Conservation (phyloP, 2,888 invertebrate genomes). For the Cremastinae sp. region DNA sequence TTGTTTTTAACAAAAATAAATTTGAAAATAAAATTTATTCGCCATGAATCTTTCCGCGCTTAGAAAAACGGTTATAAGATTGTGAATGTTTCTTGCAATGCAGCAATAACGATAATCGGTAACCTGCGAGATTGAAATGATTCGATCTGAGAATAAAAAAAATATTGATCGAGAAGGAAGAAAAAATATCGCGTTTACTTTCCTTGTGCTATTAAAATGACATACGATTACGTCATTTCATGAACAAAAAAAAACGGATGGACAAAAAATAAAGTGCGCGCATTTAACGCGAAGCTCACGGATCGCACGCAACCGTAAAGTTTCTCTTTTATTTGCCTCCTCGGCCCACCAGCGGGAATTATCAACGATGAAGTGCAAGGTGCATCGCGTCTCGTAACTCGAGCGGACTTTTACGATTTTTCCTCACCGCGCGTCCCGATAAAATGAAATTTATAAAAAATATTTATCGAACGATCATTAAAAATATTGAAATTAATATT, state of each 20-base stretch:
- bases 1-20: too few species aligned
- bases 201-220: conserved; percentile 62
- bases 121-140: conserved; percentile 58
- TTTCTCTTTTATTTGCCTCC: conserved; percentile 9
- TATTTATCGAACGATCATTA: too few species aligned
- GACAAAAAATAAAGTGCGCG: conserved; percentile 3
- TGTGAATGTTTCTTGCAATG: too few species aligned
- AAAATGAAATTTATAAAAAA: too few species aligned
- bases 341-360: background rate
- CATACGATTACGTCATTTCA: conserved; percentile 65
- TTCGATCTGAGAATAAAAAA: background rate
- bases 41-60: too few species aligned
- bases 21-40: too few species aligned
- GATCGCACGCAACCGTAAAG: conserved; percentile 13
- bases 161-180: conserved; percentile 37
- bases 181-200: conserved; percentile 57
- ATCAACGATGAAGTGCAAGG: background rate
- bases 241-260: conserved; percentile 55
- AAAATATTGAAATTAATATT: background rate
- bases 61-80: too few species aligned
- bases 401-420: too few species aligned
- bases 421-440: background rate
- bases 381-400: background rate
- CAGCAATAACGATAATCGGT: background rate
- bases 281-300: conserved; percentile 6